Percentiles rank a stretch among this genome's conserved stretches.
Evolutionary conservation across 2,888 invertebrate species (phyloP).

Genomic region (Heliconius charithonia): DNA sequence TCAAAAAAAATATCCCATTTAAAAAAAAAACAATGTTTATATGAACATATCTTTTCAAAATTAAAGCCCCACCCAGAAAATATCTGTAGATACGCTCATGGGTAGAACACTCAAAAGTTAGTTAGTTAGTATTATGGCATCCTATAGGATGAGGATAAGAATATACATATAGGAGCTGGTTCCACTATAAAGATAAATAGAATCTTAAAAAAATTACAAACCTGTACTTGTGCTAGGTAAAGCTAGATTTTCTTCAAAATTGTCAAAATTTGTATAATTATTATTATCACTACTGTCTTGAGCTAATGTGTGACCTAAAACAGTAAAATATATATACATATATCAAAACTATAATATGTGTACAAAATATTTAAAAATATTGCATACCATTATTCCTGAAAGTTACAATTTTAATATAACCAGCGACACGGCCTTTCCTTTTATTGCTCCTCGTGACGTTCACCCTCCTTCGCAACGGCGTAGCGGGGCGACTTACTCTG

Average conservation of each 20-base stretch:
- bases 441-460: conserved; percentile 72
- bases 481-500: conserved; percentile 52
- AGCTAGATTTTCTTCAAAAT: conserved; percentile 79
- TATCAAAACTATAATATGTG: not conserved
- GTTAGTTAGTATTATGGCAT: too few species aligned
- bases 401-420: conserved; percentile 71
- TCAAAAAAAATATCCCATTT: too few species aligned
- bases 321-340: not conserved
- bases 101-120: too few species aligned
- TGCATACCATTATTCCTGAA: conserved; percentile 69
- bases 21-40: too few species aligned
- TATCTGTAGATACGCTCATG: too few species aligned
- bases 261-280: conserved; percentile 61
- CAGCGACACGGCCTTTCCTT: conserved; percentile 73
- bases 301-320: conserved; percentile 58
- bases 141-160: too few species aligned
- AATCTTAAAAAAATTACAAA: conserved; percentile 45
- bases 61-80: too few species aligned
- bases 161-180: not conserved
- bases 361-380: conserved; percentile 5
- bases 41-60: too few species aligned
- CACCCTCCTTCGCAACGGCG: conserved; percentile 68
- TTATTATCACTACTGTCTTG: conserved; percentile 70
- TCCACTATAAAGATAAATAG: not conserved
- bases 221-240: conserved; percentile 88